Evolutionary conservation across 2,113 vertebrate genomes (phyloP).

Genomic region (Elachura formosa): DNA sequence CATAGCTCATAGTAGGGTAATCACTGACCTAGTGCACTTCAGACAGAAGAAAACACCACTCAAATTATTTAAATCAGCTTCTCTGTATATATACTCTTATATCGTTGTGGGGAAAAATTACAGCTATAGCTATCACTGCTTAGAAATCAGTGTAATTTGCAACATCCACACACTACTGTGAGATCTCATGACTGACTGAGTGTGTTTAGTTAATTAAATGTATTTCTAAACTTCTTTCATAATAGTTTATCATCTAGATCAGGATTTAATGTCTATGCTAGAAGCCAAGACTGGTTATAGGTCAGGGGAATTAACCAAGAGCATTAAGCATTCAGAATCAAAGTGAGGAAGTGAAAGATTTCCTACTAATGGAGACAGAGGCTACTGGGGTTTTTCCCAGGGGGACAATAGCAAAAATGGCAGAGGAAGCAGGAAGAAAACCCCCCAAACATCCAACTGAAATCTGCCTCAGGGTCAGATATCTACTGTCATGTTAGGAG

Average conservation of each 20-base stretch:
- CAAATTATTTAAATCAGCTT: neutral
- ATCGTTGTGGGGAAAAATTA: too few relatives aligned
- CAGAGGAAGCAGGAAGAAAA: neutral
- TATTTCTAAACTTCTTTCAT: constrained; percentile 17
- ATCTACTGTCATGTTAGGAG: neutral
- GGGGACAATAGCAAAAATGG: neutral
- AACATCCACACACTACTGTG: neutral
- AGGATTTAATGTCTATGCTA: neutral
- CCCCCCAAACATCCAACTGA: neutral
- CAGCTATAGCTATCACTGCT: neutral
- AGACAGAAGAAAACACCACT: neutral
- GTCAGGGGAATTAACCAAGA: constrained; percentile 23
- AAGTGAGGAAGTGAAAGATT: constrained; percentile 44
- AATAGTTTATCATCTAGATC: neutral
- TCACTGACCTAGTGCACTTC: neutral
- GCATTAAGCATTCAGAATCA: constrained; percentile 20
- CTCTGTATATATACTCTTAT: too few relatives aligned
- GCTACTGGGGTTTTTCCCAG: constrained; percentile 24
- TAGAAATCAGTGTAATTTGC: neutral
- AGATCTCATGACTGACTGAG: neutral
- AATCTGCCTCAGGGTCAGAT: neutral
- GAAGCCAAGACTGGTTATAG: constrained; percentile 29
- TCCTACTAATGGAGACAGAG: constrained; percentile 30
- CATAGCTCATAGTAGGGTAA: neutral
- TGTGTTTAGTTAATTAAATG: neutral